Percentiles rank a stretch among this genome's conserved stretches.
Conservation (phyloP, 2,888 invertebrate species). For the Morpho achilles region DNA sequence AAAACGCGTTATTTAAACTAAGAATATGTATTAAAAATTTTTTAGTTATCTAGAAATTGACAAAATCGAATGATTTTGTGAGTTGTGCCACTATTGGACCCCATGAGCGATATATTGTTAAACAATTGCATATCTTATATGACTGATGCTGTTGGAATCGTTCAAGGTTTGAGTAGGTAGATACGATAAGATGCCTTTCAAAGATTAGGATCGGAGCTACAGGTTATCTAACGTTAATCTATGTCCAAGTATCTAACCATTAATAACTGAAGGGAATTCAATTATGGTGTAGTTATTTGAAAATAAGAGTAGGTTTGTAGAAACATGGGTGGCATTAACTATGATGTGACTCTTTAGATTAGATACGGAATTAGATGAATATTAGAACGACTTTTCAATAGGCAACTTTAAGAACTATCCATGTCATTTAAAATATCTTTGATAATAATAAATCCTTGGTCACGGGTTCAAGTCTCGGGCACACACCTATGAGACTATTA, state of each 20-base stretch:
- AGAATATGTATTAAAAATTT: too few relatives aligned
- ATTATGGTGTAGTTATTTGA: constrained; percentile 1
- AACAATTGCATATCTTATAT: constrained; percentile 9
- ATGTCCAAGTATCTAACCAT: constrained; percentile 18
- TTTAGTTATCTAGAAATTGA: too few relatives aligned
- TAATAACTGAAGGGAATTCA: constrained; percentile 16
- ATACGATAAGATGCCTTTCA: constrained; percentile 21
- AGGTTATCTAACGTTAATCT: constrained; percentile 22
- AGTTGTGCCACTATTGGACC: too few relatives aligned
- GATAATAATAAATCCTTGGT: too few relatives aligned
- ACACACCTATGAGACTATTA: too few relatives aligned
- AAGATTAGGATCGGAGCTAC: constrained; percentile 21
- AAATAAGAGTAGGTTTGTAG: neutral
- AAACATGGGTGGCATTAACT: too few relatives aligned
- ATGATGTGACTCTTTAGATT: too few relatives aligned
- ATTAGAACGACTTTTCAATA: neutral
- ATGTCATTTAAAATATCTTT: too few relatives aligned
- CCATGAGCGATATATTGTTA: neutral
- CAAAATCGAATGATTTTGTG: too few relatives aligned
- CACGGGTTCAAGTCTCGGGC: too few relatives aligned
- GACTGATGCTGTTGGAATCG: constrained; percentile 16
- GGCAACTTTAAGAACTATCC: too few relatives aligned
- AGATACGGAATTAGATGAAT: neutral
- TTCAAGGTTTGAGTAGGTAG: constrained; percentile 24
- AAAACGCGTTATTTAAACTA: too few relatives aligned